phyloP scores from a whole-genome alignment of 2,113 vertebrate species.

The Smithornis capensis region DNA sequence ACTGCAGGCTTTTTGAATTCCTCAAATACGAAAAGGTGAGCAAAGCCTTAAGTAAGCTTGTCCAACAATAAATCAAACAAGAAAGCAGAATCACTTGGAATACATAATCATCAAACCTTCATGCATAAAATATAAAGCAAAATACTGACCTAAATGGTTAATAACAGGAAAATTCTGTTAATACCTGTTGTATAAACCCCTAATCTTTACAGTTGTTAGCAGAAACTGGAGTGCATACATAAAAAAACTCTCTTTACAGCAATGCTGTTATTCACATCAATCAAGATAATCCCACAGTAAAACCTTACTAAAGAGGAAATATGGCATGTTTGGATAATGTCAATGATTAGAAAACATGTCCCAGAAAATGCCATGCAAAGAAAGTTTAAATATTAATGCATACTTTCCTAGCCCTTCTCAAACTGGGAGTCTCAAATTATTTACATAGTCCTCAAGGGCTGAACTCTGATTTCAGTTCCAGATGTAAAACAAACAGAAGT shows the following conservation, averaged over 20 bases:
- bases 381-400: conserved; percentile 48
- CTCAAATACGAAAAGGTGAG: background rate
- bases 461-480: background rate
- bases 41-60: background rate
- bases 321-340: conserved; percentile 37
- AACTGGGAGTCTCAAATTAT: background rate
- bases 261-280: conserved; percentile 13
- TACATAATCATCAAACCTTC: background rate
- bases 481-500: background rate
- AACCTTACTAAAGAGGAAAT: conserved; percentile 44
- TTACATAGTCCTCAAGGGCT: background rate
- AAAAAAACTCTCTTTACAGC: background rate
- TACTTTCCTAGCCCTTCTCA: background rate
- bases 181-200: conserved; percentile 26
- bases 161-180: conserved; percentile 36
- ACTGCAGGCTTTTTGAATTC: background rate
- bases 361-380: conserved; percentile 1
- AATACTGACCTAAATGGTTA: conserved; percentile 38
- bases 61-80: background rate
- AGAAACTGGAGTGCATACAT: background rate
- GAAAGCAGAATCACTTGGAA: background rate
- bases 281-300: conserved; percentile 32
- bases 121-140: background rate
- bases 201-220: conserved; percentile 55
- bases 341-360: conserved; percentile 40